Evolutionary conservation across 2,888 invertebrate species (phyloP).

Genomic region (Pandemis cinnamomeana): DNA sequence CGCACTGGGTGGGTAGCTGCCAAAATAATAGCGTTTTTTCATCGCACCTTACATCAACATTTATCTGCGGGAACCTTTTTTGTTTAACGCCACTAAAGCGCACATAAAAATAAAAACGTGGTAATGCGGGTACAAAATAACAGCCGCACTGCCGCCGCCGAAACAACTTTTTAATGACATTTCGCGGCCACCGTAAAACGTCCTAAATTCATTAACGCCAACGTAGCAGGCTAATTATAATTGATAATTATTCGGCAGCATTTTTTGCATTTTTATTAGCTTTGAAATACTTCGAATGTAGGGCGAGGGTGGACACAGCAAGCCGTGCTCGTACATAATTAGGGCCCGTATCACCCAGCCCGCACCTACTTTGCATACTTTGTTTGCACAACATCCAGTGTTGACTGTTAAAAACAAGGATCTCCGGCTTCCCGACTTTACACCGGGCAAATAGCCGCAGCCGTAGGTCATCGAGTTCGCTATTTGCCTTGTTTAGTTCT

Average conservation of each 20-base stretch:
- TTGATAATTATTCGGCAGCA: constrained; percentile 41
- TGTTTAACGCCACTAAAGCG: constrained; percentile 11
- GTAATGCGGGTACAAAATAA: constrained; percentile 21
- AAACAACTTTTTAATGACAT: constrained; percentile 38
- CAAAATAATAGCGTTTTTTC: background rate
- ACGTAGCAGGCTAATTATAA: constrained; percentile 41
- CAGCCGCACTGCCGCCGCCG: constrained; percentile 13
- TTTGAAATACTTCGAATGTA: constrained; percentile 40
- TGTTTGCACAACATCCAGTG: constrained; percentile 40
- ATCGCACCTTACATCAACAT: background rate
- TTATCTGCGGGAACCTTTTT: constrained; percentile 9
- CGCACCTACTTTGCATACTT: constrained; percentile 42
- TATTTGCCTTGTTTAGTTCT: background rate
- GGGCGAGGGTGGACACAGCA: constrained; percentile 42
- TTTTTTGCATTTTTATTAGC: constrained; percentile 42
- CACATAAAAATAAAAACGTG: constrained; percentile 28
- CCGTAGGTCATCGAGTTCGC: constrained; percentile 12
- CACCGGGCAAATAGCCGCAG: constrained; percentile 19
- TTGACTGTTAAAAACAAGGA: constrained; percentile 40
- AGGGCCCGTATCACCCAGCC: constrained; percentile 40
- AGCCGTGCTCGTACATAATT: constrained; percentile 41
- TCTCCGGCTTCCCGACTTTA: constrained; percentile 33
- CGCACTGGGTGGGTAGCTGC: background rate
- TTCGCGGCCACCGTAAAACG: constrained; percentile 23
- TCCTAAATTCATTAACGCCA: constrained; percentile 39